Base-by-base conservation (phyloP, 2,888 invertebrate genomes). In the Cataglyphis albicans region DNA sequence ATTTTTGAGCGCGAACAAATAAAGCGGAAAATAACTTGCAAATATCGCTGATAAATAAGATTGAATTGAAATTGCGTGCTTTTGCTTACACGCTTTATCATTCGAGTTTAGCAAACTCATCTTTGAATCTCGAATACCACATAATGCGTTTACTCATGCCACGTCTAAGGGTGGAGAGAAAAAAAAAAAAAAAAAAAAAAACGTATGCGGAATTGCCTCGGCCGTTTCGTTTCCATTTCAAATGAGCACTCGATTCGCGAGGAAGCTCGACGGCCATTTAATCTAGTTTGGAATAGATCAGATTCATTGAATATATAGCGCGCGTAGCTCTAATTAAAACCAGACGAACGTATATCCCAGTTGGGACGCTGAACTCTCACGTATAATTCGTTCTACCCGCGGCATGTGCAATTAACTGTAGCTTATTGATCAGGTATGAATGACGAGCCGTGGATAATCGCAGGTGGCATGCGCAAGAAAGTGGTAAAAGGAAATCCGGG, bases 361-460 rank as follows among this genome's bases (percentile, higher is more conserved):
- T 18, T 21, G 61, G 68, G 59, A 52, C 18, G 67, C 21, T 41
- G 48, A 73, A 74, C 63, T 73, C 68, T 74, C 70, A 74, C 35
- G 59, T 68, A 67, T 48, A 70, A 82, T 84, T 52, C 78, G 57
- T 82, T 61, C 55, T 35, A 44, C 57, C 64, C 63, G 44, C 57
- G 38, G 70, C 73, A 63, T 48, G 41, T 64, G 52, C 64, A 84
- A 86, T 84, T 84, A 86, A 82, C 84, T 84, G 67, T 44, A 64
- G 78, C 81, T 76, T 65, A 80, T 78, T 83, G 85, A 75, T 81
- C 70, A 74, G 70, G 75, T 82, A 82, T 68, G 63, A 84, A 70
- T 70, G 81, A 83, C 73, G 67, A 73, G 32, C 52, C 81, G 65
- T 70, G 72, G 38, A 67, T 81, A 83, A 81, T 83, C 80, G 63